Percentiles rank a stretch among this genome's conserved stretches.
Conservation (phyloP, 1,140 invertebrate genomes). For the Steinernema khuongi region DNA sequence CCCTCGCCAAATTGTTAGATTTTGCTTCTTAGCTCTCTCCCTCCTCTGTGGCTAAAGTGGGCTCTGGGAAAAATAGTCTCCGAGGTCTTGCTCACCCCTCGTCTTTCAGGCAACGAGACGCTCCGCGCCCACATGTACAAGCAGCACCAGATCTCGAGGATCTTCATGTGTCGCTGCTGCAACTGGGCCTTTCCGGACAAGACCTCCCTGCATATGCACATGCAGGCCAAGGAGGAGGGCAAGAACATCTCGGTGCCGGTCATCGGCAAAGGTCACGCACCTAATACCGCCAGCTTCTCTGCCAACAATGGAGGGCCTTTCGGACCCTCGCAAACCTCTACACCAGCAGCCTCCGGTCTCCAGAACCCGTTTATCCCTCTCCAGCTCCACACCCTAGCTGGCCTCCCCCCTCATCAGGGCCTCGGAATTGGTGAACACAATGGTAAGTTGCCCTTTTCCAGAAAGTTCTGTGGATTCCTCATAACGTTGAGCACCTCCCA, state of each 20-base stretch:
- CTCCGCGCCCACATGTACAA: constrained; percentile 57
- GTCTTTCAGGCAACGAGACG: constrained; percentile 55
- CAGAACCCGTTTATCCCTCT: constrained; percentile 17
- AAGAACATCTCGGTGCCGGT: constrained; percentile 41
- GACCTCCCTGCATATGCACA: constrained; percentile 57
- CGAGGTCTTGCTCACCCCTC: background rate
- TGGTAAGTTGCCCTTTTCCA: background rate
- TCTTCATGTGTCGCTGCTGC: constrained; percentile 59
- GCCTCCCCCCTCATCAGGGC: constrained; percentile 11
- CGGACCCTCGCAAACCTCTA: background rate
- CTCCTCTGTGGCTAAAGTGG: constrained; percentile 16
- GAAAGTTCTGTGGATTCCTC: no score
- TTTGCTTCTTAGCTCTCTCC: constrained; percentile 14
- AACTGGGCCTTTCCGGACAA: constrained; percentile 59
- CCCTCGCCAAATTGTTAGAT: constrained; percentile 18
- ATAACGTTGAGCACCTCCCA: no score
- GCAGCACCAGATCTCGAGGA: constrained; percentile 55
- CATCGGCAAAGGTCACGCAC: constrained; percentile 38
- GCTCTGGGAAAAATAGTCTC: background rate
- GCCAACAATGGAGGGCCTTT: background rate
- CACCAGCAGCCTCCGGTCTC: background rate
- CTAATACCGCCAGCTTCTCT: constrained; percentile 11
- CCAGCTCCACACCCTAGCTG: constrained; percentile 11
- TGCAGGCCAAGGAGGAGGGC: constrained; percentile 43
- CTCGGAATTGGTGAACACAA: constrained; percentile 6